Base-by-base conservation (phyloP, 2,888 invertebrate genomes). In the Norana najaformis region DNA sequence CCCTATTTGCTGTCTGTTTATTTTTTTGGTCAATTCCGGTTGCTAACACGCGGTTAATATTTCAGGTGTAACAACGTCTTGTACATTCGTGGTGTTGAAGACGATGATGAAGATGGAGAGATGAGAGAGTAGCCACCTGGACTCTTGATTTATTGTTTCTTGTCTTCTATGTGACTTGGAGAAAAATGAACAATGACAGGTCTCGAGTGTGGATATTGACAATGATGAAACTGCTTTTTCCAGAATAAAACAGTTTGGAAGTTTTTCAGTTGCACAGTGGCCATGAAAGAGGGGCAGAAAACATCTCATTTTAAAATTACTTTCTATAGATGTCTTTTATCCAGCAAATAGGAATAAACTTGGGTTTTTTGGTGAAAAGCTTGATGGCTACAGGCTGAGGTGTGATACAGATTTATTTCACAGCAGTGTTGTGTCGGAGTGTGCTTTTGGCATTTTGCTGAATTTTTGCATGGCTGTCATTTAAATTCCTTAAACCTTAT, bases 31-130 rank as follows among this genome's bases (percentile, higher is more conserved):
- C 8, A n/a, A n/a, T n/a, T 69, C 53, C n/a, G 11, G n/a, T 69
- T 69, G 5, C 30, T 69, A 69, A 69, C n/a, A n/a, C 11, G n/a
- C n/a, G 30, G 69, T n/a, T n/a, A n/a, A 1, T 88, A 23, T 88
- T 36, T 41, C 93, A 94, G 95, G 91, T 96, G 99, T 96, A 99
- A 99, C 95, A 99, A 99, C 95, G 97, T 99, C 0, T 95, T 99
- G 91, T 99, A 98, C 94, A 97, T 99, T 90, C 96, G 98, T 95
- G 98, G 98, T 0, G 97, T 97, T 0, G 98, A 98, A 92, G 99
- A 99, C 94, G 98, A 98, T 94, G 95, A 95, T 90, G 98, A 98
- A 93, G 98, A 98, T 95, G 98, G 98, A 16, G 98, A 98, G 96
- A 98, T 98, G 97, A 97, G 96, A 94, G 97, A 98, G 38, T 92